phyloP scores from a whole-genome alignment of 2,113 vertebrate genomes.

The Thryonomys swinderianus region DNA sequence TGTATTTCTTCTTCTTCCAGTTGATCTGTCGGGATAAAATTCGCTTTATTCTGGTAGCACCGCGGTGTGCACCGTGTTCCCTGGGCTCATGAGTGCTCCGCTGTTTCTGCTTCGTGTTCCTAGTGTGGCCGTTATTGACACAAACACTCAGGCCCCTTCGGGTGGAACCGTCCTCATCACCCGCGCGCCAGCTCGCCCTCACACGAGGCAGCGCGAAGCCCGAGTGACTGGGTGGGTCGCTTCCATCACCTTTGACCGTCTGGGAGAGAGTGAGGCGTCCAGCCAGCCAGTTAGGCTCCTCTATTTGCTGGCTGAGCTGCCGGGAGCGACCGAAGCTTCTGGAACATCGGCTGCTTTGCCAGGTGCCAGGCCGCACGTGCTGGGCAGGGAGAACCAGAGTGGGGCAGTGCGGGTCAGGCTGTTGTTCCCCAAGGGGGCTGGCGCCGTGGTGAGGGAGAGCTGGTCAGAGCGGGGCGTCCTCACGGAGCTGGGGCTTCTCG shows the following conservation, averaged over 20 bases:
- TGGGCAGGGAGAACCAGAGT: not conserved
- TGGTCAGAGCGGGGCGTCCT: not conserved
- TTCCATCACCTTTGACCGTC: not conserved
- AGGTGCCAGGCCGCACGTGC: rapidly evolving
- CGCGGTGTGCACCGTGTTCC: not conserved
- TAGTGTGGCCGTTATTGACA: not conserved
- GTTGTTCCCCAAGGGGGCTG: not conserved
- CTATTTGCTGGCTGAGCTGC: no score
- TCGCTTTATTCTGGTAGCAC: not conserved
- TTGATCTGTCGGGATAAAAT: not conserved
- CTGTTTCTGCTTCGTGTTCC: not conserved
- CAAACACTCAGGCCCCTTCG: not conserved
- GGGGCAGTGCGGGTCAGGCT: no score
- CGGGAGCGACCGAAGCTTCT: not conserved
- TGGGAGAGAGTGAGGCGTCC: not conserved
- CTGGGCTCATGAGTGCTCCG: not conserved
- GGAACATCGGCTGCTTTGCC: rapidly evolving
- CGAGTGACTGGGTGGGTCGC: not conserved
- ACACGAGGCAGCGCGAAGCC: not conserved
- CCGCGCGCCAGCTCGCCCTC: not conserved
- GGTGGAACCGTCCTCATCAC: not conserved
- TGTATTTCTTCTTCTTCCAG: not conserved
- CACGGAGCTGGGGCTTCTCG: not conserved
- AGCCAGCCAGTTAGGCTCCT: rapidly evolving
- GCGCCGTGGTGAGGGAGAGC: not conserved